Conservation (phyloP, 2,888 invertebrate genomes). For the Ochropleura leucogaster region DNA sequence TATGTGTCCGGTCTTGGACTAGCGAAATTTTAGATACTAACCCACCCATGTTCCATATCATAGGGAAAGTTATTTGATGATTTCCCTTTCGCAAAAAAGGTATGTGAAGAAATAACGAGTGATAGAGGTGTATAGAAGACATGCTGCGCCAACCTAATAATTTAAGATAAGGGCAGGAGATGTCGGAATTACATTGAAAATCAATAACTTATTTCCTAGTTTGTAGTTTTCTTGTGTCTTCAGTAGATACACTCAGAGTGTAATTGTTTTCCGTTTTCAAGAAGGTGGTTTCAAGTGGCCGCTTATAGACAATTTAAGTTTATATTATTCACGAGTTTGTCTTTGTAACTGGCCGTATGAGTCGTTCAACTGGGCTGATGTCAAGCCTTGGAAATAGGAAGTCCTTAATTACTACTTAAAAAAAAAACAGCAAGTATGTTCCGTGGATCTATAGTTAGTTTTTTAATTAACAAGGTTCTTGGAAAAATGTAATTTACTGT, state of each 20-base stretch:
- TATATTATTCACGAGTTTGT: constrained; percentile 49
- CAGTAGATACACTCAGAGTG: no score
- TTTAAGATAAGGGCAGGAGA: no score
- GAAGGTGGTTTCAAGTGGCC: constrained; percentile 19
- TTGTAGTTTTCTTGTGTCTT: background rate
- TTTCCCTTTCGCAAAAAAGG: no score
- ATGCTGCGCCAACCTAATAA: no score
- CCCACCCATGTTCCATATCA: no score
- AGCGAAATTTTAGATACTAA: no score
- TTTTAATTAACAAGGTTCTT: background rate
- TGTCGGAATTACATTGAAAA: background rate
- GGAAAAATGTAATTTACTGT: background rate
- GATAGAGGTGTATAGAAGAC: no score
- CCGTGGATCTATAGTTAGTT: background rate
- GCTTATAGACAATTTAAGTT: constrained; percentile 34
- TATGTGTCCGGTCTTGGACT: no score
- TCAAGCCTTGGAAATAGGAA: constrained; percentile 3
- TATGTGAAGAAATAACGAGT: no score
- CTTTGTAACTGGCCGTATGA: constrained; percentile 7
- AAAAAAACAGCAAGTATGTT: background rate
- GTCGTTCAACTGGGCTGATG: constrained; percentile 13
- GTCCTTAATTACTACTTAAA: no score
- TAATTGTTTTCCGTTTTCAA: constrained; percentile 4
- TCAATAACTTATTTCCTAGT: background rate
- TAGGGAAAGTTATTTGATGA: no score